A percentile compares a stretch with the other conserved stretches of the same genome.
Evolutionary conservation across 2,888 invertebrate genomes (phyloP).

Genomic region (Capitulum mitella): DNA sequence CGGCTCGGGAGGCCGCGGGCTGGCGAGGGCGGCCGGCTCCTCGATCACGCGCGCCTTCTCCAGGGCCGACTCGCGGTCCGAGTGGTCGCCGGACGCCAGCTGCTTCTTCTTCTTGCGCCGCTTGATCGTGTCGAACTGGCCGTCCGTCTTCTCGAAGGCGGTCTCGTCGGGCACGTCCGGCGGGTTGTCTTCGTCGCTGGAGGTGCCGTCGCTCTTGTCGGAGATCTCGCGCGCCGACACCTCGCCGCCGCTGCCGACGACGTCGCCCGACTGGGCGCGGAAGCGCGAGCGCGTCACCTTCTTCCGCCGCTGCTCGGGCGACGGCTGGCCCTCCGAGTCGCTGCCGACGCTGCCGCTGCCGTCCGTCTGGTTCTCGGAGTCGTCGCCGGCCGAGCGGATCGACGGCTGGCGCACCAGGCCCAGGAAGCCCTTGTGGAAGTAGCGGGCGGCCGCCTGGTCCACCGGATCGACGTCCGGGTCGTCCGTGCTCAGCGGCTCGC

Average conservation of each 20-base stretch:
- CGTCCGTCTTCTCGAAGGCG: neutral
- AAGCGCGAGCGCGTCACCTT: conserved; percentile 32
- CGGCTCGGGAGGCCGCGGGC: neutral
- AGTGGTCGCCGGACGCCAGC: neutral
- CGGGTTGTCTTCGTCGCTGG: conserved; percentile 29
- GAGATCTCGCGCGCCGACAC: neutral
- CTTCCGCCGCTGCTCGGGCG: conserved; percentile 76
- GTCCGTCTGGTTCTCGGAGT: conserved; percentile 48
- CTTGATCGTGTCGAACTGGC: conserved; percentile 60
- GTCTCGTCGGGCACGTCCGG: neutral
- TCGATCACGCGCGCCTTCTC: neutral
- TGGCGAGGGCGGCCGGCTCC: neutral
- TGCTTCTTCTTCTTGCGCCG: conserved; percentile 71
- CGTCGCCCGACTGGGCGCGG: conserved; percentile 31
- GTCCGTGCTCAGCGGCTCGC: conserved; percentile 58
- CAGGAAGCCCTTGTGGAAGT: conserved; percentile 51
- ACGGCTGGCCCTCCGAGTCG: conserved; percentile 79
- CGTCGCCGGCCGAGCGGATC: conserved; percentile 35
- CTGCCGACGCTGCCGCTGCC: conserved; percentile 71
- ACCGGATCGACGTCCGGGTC: neutral
- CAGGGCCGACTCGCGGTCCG: neutral
- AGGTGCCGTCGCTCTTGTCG: conserved; percentile 17
- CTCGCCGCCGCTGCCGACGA: neutral
- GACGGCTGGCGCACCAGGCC: conserved; percentile 36
- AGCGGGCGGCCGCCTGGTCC: neutral